phyloP scores from a whole-genome alignment of 2,113 vertebrate genomes.

The Rhea pennata region DNA sequence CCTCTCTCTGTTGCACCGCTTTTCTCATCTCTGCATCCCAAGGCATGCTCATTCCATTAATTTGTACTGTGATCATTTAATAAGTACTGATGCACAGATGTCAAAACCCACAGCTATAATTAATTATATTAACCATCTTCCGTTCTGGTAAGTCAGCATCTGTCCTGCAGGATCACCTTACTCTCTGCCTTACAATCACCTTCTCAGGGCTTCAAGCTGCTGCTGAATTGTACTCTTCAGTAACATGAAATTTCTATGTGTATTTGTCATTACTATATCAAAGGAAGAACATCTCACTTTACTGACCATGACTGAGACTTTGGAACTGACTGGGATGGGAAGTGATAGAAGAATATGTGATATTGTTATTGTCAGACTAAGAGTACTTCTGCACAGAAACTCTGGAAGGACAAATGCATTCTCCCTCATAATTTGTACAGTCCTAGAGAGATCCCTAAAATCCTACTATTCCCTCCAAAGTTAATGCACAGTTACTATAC shows the following conservation, averaged over 20 bases:
- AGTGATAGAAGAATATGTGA: background rate
- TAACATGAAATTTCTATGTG: background rate
- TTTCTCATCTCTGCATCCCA: background rate
- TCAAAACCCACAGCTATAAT: background rate
- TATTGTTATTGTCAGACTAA: background rate
- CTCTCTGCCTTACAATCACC: background rate
- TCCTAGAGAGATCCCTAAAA: background rate
- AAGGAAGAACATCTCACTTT: background rate
- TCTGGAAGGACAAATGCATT: background rate
- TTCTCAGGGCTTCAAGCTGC: background rate
- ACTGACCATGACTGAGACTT: background rate
- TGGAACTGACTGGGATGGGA: background rate
- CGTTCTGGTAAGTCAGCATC: background rate
- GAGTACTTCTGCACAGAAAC: background rate
- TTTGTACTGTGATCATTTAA: background rate
- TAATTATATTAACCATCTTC: background rate
- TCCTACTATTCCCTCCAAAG: background rate
- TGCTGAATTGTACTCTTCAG: background rate
- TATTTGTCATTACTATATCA: background rate
- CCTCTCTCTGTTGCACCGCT: background rate
- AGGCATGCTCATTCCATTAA: background rate
- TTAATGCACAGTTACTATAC: background rate
- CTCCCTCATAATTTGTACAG: background rate
- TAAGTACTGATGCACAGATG: background rate
- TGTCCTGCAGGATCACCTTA: background rate